Conservation (phyloP, 1,140 invertebrate species). For the Papilio helenus region DNA sequence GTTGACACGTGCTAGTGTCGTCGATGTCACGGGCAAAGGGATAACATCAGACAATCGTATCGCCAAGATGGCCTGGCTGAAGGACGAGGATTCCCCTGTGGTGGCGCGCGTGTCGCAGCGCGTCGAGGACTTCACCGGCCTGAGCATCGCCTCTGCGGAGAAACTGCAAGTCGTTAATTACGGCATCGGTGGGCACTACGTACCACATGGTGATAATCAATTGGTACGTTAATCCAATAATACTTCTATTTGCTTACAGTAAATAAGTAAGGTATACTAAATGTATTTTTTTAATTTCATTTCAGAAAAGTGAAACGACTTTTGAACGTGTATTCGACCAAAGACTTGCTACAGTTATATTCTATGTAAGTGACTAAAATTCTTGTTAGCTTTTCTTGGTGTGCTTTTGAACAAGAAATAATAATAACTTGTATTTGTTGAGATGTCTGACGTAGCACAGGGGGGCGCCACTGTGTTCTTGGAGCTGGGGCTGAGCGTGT, state of each 20-base stretch:
- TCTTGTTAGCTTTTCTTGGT: background rate
- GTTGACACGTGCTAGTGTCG: conserved; percentile 97
- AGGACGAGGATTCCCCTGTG: conserved; percentile 91
- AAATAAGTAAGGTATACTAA: no score
- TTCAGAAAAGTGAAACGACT: background rate
- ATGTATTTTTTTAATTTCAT: background rate
- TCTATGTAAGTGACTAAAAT: conserved; percentile 88
- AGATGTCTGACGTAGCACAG: conserved; percentile 97
- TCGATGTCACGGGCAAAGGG: conserved; percentile 96
- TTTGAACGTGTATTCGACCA: conserved; percentile 85
- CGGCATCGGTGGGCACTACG: conserved; percentile 99
- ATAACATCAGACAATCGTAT: conserved; percentile 97
- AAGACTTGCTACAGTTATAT: conserved; percentile 96
- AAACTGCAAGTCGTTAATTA: conserved; percentile 99
- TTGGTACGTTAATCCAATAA: background rate
- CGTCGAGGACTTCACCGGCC: conserved; percentile 91
- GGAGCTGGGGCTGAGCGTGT: conserved; percentile 90
- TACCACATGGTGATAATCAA: conserved; percentile 95
- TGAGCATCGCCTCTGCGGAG: conserved; percentile 94
- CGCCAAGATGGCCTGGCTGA: conserved; percentile 98
- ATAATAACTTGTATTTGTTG: background rate
- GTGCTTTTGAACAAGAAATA: background rate
- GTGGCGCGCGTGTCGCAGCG: conserved; percentile 90
- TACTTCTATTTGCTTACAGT: background rate
- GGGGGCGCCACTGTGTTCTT: conserved; percentile 98